Percentiles rank a stretch among this genome's conserved stretches.
phyloP scores from a whole-genome alignment of 2,797 vertebrate species.

The Pangasius mekongensis region DNA sequence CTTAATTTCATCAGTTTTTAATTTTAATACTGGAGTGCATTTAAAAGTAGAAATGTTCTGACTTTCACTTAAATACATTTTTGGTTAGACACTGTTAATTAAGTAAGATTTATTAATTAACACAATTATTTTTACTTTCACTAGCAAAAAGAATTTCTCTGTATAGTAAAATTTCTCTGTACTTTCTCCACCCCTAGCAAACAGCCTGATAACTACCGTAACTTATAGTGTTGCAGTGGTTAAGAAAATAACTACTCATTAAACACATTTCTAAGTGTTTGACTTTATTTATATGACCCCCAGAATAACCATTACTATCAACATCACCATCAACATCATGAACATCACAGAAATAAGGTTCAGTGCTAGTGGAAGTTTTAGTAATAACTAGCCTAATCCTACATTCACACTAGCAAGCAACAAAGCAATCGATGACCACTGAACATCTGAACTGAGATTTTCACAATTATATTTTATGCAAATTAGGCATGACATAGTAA shows the following conservation, averaged over 20 bases:
- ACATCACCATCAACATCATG: constrained; percentile 38
- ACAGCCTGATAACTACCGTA: neutral
- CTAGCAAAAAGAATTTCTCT: no score
- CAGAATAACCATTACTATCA: constrained; percentile 46
- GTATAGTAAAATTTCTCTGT: neutral
- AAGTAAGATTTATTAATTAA: neutral
- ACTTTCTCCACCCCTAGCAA: neutral
- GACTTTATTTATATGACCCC: constrained; percentile 57
- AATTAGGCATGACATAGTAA: neutral
- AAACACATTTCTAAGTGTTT: constrained; percentile 42
- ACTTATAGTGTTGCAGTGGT: neutral
- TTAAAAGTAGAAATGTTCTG: neutral
- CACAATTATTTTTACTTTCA: neutral
- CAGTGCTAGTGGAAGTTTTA: constrained; percentile 39
- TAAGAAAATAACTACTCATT: constrained; percentile 37
- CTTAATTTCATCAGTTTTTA: neutral
- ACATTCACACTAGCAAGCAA: constrained; percentile 11
- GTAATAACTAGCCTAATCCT: constrained; percentile 29
- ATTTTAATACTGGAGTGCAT: neutral
- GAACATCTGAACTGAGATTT: neutral
- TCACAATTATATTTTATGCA: neutral
- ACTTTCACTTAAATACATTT: neutral
- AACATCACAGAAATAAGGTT: constrained; percentile 38
- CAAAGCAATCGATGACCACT: neutral
- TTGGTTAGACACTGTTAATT: neutral